Evolutionary conservation across 2,888 invertebrate genomes (phyloP), one percentile per base, ranked within the genome.

Genomic region (Drosophila mimica): DNA sequence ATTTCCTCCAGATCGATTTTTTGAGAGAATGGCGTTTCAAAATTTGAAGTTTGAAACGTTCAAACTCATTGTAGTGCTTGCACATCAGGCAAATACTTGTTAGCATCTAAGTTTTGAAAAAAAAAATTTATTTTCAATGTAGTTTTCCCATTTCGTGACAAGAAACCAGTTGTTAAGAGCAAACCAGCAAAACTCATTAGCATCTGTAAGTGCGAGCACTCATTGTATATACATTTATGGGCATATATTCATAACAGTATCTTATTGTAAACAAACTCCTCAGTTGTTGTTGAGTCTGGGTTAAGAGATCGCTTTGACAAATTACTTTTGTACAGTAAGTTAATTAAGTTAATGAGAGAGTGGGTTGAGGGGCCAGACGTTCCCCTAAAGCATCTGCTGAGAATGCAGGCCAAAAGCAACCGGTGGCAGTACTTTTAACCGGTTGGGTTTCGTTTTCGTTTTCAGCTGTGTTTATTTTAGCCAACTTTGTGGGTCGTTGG

Each of bases 131-230:
- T 15, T 46, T 25, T 43, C 20, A 43, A n/a, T n/a, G 3, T 43
- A n/a, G 11, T n/a, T 9, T 40, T 2, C n/a, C n/a, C 5, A n/a
- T 57, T 74, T 36, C 76, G 15, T 31, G 9, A 8, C 30, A 11
- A 57, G 38, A 52, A 78, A 79, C 79, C 76, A 68, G 80, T 75
- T 78, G 36, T 30, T 17, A 9, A 48, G 17, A 40, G 28, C 36
- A 38, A 52, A 20, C 9, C 46, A 30, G 25, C 54, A 64, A 67
- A 78, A 74, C 59, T 63, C 49, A 79, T 77, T 77, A 63, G 57
- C 77, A 70, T 66, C 57, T 58, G 8, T 33, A 17, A 13, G 17
- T 54, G 51, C 34, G 36, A 28, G 8, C n/a, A 43, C 1, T 46
- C 7, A 36, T 17, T 38, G 17, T 17, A 38, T 17, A 38, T 46